Conservation (phyloP, 2,113 vertebrate species). For the Parotia lawesii region DNA sequence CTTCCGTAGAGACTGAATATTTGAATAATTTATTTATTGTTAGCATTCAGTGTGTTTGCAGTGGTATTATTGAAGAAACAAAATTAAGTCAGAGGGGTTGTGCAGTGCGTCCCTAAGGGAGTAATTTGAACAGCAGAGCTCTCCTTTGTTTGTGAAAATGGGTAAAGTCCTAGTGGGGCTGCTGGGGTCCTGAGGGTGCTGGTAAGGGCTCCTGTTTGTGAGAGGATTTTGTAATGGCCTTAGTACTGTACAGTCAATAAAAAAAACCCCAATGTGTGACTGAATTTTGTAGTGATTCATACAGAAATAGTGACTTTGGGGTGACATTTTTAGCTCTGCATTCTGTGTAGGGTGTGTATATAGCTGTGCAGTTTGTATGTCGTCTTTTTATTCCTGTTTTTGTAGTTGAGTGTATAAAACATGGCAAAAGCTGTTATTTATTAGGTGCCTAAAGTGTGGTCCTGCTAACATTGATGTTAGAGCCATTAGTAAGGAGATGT, state of each 20-base stretch:
- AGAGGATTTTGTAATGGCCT: neutral
- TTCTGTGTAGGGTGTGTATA: neutral
- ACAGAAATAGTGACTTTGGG: neutral
- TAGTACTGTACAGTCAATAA: neutral
- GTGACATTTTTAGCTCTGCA: neutral
- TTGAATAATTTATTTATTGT: conserved; percentile 58
- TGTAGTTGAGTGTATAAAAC: neutral
- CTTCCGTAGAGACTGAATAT: neutral
- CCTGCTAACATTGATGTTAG: neutral
- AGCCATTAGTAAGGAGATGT: neutral
- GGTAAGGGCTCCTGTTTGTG: neutral
- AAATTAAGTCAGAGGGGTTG: conserved; percentile 19
- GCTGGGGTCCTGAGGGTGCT: neutral
- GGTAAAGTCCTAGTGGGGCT: neutral
- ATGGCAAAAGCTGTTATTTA: neutral
- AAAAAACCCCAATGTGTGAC: neutral
- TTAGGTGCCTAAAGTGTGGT: neutral
- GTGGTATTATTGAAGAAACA: conserved; percentile 5
- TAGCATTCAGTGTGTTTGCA: conserved; percentile 32
- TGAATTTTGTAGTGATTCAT: neutral
- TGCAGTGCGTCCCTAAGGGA: neutral
- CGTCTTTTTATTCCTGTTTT: neutral
- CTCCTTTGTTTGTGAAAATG: conserved; percentile 3
- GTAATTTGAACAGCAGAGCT: conserved; percentile 30
- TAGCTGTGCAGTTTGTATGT: neutral